A percentile compares a stretch with the other conserved stretches of the same genome.
Evolutionary conservation across 23 tunicate genomes (phyloP).

Genomic region (Trididemnum miniatum): DNA sequence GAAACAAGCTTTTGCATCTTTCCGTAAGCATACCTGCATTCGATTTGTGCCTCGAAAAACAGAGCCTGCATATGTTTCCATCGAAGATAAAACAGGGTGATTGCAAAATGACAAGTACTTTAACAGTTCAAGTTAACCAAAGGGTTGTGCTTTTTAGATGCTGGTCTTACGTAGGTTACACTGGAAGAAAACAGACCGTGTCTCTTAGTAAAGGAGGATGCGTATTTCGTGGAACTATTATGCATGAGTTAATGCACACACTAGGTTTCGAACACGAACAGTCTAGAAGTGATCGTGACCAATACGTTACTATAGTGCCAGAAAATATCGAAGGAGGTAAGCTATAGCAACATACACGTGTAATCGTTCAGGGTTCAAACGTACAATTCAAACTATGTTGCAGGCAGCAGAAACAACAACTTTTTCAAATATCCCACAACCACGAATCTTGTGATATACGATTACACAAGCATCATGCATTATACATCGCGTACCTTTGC

Average conservation of each 20-base stretch:
- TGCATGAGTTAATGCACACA: conserved; percentile 96
- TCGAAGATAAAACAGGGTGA: too few species aligned
- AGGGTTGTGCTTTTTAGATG: conserved; percentile 53
- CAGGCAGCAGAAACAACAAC: conserved; percentile 18
- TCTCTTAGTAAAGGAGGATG: conserved; percentile 90
- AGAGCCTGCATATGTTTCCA: too few species aligned
- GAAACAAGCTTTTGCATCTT: too few species aligned
- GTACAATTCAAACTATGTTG: neutral
- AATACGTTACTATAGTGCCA: conserved; percentile 66
- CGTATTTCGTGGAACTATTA: conserved; percentile 68
- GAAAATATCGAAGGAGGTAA: conserved; percentile 86
- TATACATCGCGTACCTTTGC: conserved; percentile 82
- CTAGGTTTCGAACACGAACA: conserved; percentile 99
- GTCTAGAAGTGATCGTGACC: conserved; percentile 93
- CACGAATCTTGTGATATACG: conserved; percentile 85
- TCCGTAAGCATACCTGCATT: too few species aligned
- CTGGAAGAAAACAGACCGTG: conserved; percentile 67
- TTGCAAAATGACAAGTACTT: too few species aligned
- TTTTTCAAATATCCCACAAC: conserved; percentile 73
- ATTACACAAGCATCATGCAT: conserved; percentile 98
- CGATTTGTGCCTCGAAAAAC: too few species aligned
- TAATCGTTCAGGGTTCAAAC: too few species aligned
- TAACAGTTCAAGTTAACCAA: too few species aligned
- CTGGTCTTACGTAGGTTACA: conserved; percentile 90
- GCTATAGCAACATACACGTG: too few species aligned